These are phyloP conservation scores for Nothoprocta perdicaria DNA, from an alignment of 2,113 vertebrate genomes.

Conservation along the genomic window DNA sequence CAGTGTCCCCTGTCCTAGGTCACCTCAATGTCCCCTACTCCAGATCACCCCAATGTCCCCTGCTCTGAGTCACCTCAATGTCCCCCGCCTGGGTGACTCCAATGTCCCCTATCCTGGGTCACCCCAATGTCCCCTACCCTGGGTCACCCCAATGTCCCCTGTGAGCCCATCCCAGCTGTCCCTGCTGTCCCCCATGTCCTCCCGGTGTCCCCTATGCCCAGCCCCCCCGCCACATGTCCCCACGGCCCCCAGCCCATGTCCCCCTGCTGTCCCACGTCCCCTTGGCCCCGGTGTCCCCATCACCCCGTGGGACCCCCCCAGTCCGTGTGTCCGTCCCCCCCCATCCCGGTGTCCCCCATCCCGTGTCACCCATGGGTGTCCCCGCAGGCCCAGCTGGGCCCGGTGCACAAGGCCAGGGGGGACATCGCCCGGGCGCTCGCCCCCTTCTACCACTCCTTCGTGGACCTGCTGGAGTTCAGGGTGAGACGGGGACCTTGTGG, in stretches of 20 bases:
- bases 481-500: slow-evolving; percentile 70
- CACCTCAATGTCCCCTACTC: too few relatives aligned
- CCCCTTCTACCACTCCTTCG: slow-evolving; percentile 89
- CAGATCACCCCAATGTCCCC: too few relatives aligned
- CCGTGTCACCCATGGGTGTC: rapidly evolving
- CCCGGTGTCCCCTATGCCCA: too few relatives aligned
- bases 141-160: too few relatives aligned
- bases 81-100: too few relatives aligned
- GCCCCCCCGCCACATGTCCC: too few relatives aligned
- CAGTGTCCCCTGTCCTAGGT: too few relatives aligned
- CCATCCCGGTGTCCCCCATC: too few relatives aligned
- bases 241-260: background rate
- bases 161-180: background rate
- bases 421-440: slow-evolving; percentile 79
- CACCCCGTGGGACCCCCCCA: too few relatives aligned
- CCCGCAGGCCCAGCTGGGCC: slow-evolving; percentile 86
- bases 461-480: slow-evolving; percentile 95
- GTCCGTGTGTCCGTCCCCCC: background rate
- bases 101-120: too few relatives aligned
- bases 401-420: slow-evolving; percentile 87
- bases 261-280: background rate
- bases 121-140: too few relatives aligned
- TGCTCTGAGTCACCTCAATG: too few relatives aligned
- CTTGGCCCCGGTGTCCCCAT: background rate
- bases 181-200: background rate